Percentiles rank a stretch among this genome's conserved stretches.
Evolutionary conservation across 2,797 vertebrate species (phyloP).

Genomic region (Crax fasciolata): DNA sequence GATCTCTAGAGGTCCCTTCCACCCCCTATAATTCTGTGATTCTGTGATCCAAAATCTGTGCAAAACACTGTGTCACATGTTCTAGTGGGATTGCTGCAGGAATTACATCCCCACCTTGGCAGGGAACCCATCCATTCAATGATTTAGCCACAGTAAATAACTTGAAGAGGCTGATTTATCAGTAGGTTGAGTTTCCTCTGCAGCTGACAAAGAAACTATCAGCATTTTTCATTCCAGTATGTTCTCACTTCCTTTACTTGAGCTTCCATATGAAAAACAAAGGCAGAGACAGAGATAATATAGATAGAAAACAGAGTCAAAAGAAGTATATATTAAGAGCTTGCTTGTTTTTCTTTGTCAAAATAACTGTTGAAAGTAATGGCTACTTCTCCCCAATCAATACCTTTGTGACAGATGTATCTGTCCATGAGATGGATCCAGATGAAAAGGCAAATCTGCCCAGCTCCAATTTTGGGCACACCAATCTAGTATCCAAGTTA

Average conservation of each 20-base stretch:
- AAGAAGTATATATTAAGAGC: not conserved
- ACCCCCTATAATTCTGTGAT: too few relatives aligned
- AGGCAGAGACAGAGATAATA: not conserved
- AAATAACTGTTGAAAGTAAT: not conserved
- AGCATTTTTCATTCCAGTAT: not conserved
- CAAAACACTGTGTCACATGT: not conserved
- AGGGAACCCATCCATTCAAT: not conserved
- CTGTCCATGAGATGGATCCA: not conserved
- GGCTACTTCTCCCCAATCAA: not conserved
- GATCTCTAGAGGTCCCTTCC: too few relatives aligned
- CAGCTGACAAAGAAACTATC: not conserved
- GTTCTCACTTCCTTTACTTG: not conserved
- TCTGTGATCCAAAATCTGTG: not conserved
- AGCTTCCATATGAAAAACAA: not conserved
- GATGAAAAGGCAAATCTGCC: not conserved
- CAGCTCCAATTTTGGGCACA: not conserved
- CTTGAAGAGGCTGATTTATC: not conserved
- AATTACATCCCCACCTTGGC: not conserved
- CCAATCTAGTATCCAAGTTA: not conserved
- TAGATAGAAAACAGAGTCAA: not conserved
- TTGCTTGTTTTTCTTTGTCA: not conserved
- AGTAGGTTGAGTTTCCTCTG: not conserved
- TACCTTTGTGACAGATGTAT: not conserved
- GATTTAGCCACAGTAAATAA: not conserved
- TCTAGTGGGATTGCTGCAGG: not conserved